Evolutionary conservation across 1,140 invertebrate genomes (phyloP).

Genomic region (Drosophila parabipectinata): DNA sequence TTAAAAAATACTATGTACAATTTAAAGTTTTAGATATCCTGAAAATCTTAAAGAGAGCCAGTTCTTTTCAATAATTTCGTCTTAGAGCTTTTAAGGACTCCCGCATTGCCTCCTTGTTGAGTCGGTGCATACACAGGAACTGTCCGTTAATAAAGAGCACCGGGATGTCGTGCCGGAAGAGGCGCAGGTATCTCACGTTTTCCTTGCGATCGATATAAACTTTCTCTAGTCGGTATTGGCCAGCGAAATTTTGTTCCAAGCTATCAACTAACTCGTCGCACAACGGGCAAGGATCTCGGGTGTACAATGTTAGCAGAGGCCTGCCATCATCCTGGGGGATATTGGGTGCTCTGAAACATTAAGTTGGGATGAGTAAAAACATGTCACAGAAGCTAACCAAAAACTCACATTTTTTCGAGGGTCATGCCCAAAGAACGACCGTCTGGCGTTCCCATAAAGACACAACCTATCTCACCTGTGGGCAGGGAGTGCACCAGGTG

Average conservation of each 20-base stretch:
- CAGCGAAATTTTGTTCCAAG: constrained; percentile 86
- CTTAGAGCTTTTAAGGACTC: constrained; percentile 75
- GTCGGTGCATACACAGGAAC: constrained; percentile 93
- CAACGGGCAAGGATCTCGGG: constrained; percentile 91
- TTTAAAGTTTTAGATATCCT: no score
- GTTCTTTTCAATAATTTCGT: neutral
- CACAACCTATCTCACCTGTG: constrained; percentile 94
- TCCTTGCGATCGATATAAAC: constrained; percentile 90
- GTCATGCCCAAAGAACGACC: constrained; percentile 39
- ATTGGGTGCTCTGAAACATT: constrained; percentile 34
- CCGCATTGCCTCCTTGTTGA: constrained; percentile 86
- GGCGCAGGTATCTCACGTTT: constrained; percentile 89
- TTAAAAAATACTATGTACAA: no score
- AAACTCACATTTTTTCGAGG: constrained; percentile 62
- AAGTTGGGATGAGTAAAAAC: neutral
- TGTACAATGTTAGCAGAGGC: constrained; percentile 90
- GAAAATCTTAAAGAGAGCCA: neutral
- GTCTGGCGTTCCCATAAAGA: constrained; percentile 73
- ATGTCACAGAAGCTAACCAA: neutral
- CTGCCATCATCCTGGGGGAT: constrained; percentile 23
- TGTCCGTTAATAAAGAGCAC: constrained; percentile 93
- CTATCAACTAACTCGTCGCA: constrained; percentile 92
- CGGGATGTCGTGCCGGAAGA: constrained; percentile 94
- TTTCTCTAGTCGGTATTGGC: constrained; percentile 88
- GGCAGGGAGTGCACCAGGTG: constrained; percentile 96